A percentile compares a stretch with the other conserved stretches of the same genome.
These are phyloP conservation scores for Microctonus hyperodae DNA, from an alignment of 2,888 invertebrate species.

Conservation along the genomic window DNA sequence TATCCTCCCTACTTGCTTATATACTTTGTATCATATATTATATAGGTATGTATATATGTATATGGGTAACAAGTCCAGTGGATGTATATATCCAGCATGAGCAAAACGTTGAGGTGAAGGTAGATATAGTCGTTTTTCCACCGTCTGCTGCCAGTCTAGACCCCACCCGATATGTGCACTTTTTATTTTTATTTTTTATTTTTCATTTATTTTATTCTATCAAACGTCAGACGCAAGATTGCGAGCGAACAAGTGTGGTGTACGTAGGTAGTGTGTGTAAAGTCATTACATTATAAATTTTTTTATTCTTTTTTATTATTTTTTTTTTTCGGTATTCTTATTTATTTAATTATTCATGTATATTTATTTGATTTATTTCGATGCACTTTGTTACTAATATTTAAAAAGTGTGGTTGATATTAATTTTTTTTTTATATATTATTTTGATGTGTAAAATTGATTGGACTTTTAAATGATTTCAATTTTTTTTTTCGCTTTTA, in stretches of 20 bases:
- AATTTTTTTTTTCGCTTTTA: neutral
- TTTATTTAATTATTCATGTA: no score
- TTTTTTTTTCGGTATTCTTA: neutral
- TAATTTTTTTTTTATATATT: no score
- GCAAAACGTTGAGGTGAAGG: constrained; percentile 6
- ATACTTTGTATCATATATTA: constrained; percentile 27
- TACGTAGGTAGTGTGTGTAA: neutral
- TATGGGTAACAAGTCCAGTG: constrained; percentile 2
- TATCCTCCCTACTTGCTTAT: constrained; percentile 28
- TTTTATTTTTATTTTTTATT: neutral
- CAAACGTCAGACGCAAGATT: constrained; percentile 6
- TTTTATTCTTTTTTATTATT: neutral
- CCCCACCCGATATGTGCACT: constrained; percentile 36
- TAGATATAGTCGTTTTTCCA: constrained; percentile 53
- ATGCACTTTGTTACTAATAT: no score
- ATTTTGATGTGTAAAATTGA: no score
- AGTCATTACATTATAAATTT: no score
- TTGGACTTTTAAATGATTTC: no score
- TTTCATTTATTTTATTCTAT: constrained; percentile 10
- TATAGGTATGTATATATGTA: no score
- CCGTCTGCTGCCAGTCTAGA: constrained; percentile 59
- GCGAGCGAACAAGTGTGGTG: neutral
- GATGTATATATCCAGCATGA: constrained; percentile 11
- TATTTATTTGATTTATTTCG: no score
- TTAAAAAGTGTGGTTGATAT: no score